Conservation (phyloP, 2,888 invertebrate genomes). For the Cheilosia scutellata region DNA sequence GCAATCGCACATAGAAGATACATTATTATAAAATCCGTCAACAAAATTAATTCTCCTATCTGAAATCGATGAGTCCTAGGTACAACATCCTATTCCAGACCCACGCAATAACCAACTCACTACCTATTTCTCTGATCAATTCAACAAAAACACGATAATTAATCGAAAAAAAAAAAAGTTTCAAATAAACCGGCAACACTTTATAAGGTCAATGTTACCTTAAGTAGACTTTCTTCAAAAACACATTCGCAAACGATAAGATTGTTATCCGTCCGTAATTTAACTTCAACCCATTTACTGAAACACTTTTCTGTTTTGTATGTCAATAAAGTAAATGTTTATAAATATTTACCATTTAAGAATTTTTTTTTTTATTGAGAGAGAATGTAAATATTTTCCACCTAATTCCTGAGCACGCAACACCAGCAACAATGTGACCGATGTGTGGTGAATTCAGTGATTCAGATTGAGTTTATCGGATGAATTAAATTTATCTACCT, state of each 20-base stretch:
- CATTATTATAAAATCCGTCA: too few species aligned
- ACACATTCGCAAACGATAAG: neutral
- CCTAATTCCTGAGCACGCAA: neutral
- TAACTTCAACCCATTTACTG: conserved; percentile 13
- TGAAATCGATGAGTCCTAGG: too few species aligned
- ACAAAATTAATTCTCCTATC: too few species aligned
- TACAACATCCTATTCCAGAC: too few species aligned
- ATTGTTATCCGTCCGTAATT: neutral
- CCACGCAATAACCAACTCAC: too few species aligned
- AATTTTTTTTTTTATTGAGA: neutral
- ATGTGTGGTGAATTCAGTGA: conserved; percentile 37
- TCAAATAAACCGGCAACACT: neutral
- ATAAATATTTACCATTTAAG: conserved; percentile 16
- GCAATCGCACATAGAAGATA: too few species aligned
- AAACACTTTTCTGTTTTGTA: neutral
- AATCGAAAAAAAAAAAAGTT: neutral
- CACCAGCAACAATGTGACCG: neutral
- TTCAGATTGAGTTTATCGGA: conserved; percentile 19
- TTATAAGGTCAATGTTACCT: conserved; percentile 29
- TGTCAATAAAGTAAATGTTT: conserved; percentile 20
- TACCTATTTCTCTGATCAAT: neutral
- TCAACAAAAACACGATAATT: conserved; percentile 13
- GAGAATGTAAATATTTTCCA: conserved; percentile 33
- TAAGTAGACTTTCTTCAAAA: neutral
- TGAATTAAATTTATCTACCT: conserved; percentile 4